Percentiles rank a stretch among this genome's conserved stretches.
These are phyloP conservation scores for Drosophila neotestacea DNA, from an alignment of 2,888 invertebrate genomes.

Conservation along the genomic window DNA sequence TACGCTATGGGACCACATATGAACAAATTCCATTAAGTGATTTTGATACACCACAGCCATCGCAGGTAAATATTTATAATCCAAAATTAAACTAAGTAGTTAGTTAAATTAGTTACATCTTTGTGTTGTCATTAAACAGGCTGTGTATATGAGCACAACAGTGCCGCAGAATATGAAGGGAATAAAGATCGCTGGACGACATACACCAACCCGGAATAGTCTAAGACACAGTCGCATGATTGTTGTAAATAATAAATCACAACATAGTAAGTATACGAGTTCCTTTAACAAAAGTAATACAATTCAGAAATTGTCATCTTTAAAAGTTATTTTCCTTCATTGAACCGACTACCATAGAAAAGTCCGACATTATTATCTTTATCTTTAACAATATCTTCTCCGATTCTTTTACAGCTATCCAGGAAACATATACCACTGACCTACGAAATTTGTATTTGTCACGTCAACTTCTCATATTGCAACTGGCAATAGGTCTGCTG, in stretches of 20 bases:
- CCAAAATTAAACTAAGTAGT: too few species aligned
- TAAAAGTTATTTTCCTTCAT: too few species aligned
- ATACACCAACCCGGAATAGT: conserved; percentile 89
- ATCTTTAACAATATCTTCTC: too few species aligned
- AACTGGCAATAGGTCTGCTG: conserved; percentile 86
- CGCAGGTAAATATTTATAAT: conserved; percentile 69
- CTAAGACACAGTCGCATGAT: conserved; percentile 90
- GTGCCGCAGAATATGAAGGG: conserved; percentile 89
- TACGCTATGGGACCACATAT: conserved; percentile 63
- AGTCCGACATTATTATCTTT: too few species aligned
- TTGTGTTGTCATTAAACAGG: conserved; percentile 58
- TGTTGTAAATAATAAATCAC: conserved; percentile 88
- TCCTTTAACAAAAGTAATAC: background rate
- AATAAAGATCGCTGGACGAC: conserved; percentile 88
- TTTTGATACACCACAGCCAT: conserved; percentile 76
- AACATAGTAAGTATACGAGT: conserved; percentile 82
- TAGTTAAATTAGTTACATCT: background rate
- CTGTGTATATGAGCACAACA: conserved; percentile 87
- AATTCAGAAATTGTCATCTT: too few species aligned
- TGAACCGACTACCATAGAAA: too few species aligned
- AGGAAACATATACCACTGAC: conserved; percentile 81
- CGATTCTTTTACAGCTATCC: conserved; percentile 62
- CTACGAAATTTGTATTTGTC: conserved; percentile 81
- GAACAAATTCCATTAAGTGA: conserved; percentile 81
- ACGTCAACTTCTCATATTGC: conserved; percentile 79